These are phyloP conservation scores for Fragum fragum DNA, from an alignment of 2,888 invertebrate species.

Conservation along the genomic window DNA sequence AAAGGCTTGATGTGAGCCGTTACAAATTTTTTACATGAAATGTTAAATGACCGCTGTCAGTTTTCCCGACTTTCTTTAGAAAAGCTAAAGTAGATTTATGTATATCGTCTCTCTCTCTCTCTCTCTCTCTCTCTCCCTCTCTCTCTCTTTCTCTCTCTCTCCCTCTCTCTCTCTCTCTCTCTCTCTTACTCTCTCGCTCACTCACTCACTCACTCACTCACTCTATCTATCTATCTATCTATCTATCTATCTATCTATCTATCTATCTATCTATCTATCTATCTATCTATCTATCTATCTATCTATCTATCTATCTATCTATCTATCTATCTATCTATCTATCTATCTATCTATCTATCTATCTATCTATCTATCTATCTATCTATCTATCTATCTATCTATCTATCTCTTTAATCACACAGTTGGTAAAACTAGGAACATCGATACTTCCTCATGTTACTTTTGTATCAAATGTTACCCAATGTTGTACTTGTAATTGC, in stretches of 20 bases:
- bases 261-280: neutral
- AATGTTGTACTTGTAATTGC: no score
- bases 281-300: neutral
- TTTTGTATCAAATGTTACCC: no score
- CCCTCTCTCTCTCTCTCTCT: slow-evolving; percentile 26
- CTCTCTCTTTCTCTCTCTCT: slow-evolving; percentile 29
- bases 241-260: slow-evolving; percentile 25
- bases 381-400: no score
- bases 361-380: neutral
- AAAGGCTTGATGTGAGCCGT: no score
- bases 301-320: neutral
- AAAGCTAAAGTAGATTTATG: no score
- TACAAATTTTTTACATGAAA: no score
- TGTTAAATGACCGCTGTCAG: no score
- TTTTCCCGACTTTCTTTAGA: no score
- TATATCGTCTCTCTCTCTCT: neutral
- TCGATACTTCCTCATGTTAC: no score
- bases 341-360: no score
- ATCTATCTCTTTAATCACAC: no score
- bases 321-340: neutral
- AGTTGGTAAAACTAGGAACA: no score
- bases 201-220: slow-evolving; percentile 31
- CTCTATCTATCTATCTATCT: slow-evolving; percentile 31
- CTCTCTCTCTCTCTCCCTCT: slow-evolving; percentile 7
- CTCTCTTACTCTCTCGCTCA: slow-evolving; percentile 31